Percentiles rank a stretch among this genome's conserved stretches.
These are phyloP conservation scores for Emys orbicularis DNA, from an alignment of 2,797 vertebrate genomes.

Conservation along the genomic window DNA sequence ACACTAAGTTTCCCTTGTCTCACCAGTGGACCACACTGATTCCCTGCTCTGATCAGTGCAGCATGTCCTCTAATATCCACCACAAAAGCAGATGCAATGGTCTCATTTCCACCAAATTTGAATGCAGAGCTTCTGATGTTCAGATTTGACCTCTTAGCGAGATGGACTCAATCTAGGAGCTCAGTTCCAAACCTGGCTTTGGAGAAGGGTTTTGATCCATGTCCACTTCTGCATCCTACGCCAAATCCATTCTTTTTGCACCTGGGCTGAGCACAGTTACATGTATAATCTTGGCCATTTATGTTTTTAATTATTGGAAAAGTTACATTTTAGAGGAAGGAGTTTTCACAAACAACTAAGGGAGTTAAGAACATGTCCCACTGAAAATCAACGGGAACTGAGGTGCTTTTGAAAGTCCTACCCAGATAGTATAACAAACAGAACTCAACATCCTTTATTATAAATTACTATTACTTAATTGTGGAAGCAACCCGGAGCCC, in stretches of 20 bases:
- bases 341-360: neutral
- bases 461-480: neutral
- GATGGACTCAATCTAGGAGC: neutral
- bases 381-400: neutral
- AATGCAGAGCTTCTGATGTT: fast-evolving
- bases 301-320: neutral
- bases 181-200: neutral
- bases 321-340: neutral
- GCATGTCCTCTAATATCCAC: neutral
- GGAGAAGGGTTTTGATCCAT: neutral
- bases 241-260: neutral
- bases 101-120: neutral
- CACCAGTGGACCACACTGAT: neutral
- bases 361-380: fast-evolving
- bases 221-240: neutral
- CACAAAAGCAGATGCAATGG: neutral
- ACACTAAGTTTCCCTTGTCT: neutral
- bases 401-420: neutral
- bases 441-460: neutral
- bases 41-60: neutral
- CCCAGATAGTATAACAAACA: neutral
- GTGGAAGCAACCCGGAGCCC: neutral
- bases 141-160: neutral
- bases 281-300: neutral
- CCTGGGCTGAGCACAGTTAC: neutral